Evolutionary conservation across 2,113 vertebrate genomes (phyloP), one percentile per base, ranked within the genome.

Genomic region (Lanius collurio): DNA sequence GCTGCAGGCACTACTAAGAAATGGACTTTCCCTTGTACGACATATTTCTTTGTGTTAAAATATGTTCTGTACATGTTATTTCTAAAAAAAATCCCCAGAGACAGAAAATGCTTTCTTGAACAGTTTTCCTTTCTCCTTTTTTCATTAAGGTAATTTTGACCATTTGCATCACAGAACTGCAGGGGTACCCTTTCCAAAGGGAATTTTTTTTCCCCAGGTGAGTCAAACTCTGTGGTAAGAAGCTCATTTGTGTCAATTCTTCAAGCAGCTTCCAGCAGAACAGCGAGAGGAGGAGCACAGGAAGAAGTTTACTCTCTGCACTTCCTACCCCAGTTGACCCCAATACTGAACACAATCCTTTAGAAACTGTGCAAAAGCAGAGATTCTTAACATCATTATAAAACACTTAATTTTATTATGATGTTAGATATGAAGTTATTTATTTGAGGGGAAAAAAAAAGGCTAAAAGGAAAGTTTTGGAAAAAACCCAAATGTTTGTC

Each of bases 131-230:
- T 78, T 70, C 39, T 64, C 13, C 20, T 64, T 41, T 14, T 49
- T 85, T 76, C 30, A 15, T n/a, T 64, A 39, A 53, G 60, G 41
- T 49, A 0, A 41, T 50, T 83, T 78, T 53, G 27, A 37, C 28
- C 24, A 19, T 41, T 77, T 11, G 17, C 88, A 15, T 41, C 30
- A 46, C n/a, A 23, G 52, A 84, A 33, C 22, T 65, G 31, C 62
- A 44, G 13, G 4, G 28, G 44, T 33, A 57, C 9, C 7, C 24
- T 44, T n/a, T 77, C 8, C 77, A 78, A 26, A 67, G 26, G 26
- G 24, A 82, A 0, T 13, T 26, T 27, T 26, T 11, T 13, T 1
- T 0, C 3, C 17, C 8, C 42, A 28, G 23, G 3, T 74, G n/a
- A 74, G 53, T 53, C 26, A 65, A 24, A 18, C 15, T 47, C 39